phyloP scores from a whole-genome alignment of 2,113 vertebrate genomes.

The Ailurus styani region DNA sequence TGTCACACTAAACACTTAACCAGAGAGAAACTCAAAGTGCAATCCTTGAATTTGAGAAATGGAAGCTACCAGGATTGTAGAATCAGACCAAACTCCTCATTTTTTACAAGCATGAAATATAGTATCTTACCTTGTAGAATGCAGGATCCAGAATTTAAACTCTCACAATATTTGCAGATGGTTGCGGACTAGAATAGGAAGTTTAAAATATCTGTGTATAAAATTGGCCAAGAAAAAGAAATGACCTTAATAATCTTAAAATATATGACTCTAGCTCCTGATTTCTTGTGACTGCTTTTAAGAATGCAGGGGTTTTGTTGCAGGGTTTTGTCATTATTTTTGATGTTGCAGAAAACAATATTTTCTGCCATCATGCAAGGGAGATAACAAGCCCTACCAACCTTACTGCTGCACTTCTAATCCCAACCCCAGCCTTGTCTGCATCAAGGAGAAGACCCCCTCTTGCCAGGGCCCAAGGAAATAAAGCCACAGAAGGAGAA shows the following conservation, averaged over 20 bases:
- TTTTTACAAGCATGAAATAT: not conserved
- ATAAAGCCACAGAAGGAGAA: not conserved
- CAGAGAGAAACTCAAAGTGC: not conserved
- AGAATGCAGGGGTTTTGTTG: not conserved
- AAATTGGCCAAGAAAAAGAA: not conserved
- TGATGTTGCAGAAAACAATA: not conserved
- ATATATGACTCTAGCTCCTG: not conserved
- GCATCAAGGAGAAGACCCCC: not conserved
- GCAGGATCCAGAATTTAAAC: not conserved
- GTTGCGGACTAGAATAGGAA: not conserved
- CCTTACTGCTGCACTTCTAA: no score
- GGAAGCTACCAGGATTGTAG: not conserved
- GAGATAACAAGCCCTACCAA: not conserved
- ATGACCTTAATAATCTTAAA: not conserved
- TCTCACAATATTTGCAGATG: not conserved
- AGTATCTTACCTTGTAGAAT: not conserved
- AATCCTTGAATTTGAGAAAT: constrained; percentile 5
- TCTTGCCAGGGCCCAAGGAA: not conserved
- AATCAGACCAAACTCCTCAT: not conserved
- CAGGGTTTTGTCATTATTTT: not conserved
- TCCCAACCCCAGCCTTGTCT: not conserved
- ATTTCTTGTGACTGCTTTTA: not conserved
- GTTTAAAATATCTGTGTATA: not conserved
- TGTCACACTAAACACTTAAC: constrained; percentile 28
- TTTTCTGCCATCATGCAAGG: not conserved